Evolutionary conservation across 2,113 vertebrate genomes (phyloP), one percentile per base, ranked within the genome.

Genomic region (Macroglossus sobrinus): DNA sequence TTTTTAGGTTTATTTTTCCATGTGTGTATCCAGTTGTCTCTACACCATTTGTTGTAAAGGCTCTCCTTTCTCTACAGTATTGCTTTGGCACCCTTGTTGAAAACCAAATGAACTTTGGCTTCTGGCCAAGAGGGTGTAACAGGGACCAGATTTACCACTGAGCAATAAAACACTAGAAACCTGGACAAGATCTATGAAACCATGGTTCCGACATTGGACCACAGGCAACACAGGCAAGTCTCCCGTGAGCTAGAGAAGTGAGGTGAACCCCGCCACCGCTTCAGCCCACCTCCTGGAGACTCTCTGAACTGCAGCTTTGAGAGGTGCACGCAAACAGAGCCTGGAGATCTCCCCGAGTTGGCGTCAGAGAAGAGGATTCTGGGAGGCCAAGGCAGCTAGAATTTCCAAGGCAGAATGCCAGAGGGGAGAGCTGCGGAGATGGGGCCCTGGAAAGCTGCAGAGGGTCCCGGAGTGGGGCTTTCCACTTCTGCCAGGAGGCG

Each of bases 211-310:
- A 69, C 84, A 45, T 0, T 40, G 63, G 35, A 40, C n/a, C 28
- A 24, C 11, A 47, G 21, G 12, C 9, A 55, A 7, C 30, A 28
- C 21, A 22, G 61, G 30, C 40, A 75, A 13, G 35, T 63, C 86
- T 30, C 38, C 18, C 28, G 33, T 33, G 26, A 63, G 61, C 61
- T 61, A 88, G 35, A 43, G 12, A 28, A 76, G 47, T 4, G 55
- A 55, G 35, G 45, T 5, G 35, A 8, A 13, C 28, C 26, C 53
- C 10, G 0, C 0, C 1, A 15, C 0, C 1, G 53, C 64, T 28
- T 47, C 64, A 1, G 10, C 14, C 8, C 43, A 55, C 5, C 2
- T 2, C 19, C 81, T 24, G 57, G 45, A 43, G 16, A 38, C 18
- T 74, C 26, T 74, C 59, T 30, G 14, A 57, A 57, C 53, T 24